These are phyloP conservation scores for Halisarca cf. caerulea DNA, from an alignment of 37 sponge, comb jelly and placozoan species.

Conservation along the genomic window DNA sequence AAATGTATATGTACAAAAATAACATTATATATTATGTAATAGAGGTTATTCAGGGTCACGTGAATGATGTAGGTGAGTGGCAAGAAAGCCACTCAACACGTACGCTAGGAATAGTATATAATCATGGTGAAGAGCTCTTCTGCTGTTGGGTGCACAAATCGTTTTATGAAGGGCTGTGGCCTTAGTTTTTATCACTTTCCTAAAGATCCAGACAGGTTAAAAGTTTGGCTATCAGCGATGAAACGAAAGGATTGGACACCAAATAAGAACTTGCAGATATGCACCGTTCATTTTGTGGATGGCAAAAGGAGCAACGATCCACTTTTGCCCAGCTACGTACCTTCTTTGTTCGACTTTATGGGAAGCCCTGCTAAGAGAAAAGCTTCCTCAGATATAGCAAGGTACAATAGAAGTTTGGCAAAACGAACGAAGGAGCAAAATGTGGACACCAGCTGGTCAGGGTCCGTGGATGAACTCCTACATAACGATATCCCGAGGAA, in stretches of 20 bases:
- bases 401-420: slow-evolving; percentile 23
- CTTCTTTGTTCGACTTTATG: slow-evolving; percentile 40
- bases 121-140: slow-evolving; percentile 60
- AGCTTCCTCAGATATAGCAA: neutral
- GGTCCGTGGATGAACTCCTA: too few relatives aligned
- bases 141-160: slow-evolving; percentile 46
- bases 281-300: slow-evolving; percentile 51
- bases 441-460: neutral
- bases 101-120: too few relatives aligned
- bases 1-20: too few relatives aligned
- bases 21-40: too few relatives aligned
- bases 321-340: slow-evolving; percentile 54
- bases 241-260: slow-evolving; percentile 46
- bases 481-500: too few relatives aligned
- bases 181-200: slow-evolving; percentile 54
- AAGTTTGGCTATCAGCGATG: slow-evolving; percentile 57
- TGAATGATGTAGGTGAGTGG: too few relatives aligned
- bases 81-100: neutral
- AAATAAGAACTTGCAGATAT: slow-evolving; percentile 40
- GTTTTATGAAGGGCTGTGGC: slow-evolving; percentile 34
- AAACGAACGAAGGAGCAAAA: slow-evolving; percentile 25
- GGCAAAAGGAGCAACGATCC: slow-evolving; percentile 58
- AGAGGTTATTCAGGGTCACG: too few relatives aligned
- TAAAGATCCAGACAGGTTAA: slow-evolving; percentile 22
- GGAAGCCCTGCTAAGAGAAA: slow-evolving; percentile 50